phyloP scores from a whole-genome alignment of 2,797 vertebrate genomes.

The Myioborus miniatus region DNA sequence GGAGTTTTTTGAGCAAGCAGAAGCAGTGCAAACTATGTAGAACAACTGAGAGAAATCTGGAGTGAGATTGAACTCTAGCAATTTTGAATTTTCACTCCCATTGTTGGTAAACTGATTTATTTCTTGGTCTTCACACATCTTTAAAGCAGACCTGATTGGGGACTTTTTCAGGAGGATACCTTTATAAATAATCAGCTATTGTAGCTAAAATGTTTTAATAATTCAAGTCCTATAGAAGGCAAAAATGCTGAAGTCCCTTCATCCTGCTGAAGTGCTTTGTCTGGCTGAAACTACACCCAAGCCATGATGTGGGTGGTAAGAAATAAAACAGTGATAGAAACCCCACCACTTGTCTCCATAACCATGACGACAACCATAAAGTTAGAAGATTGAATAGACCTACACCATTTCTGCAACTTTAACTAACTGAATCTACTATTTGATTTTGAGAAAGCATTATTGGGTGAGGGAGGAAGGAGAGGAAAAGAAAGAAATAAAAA shows the following conservation, averaged over 20 bases:
- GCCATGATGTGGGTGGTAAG: neutral
- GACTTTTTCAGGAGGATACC: neutral
- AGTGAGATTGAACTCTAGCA: neutral
- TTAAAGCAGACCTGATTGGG: neutral
- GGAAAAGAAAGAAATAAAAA: neutral
- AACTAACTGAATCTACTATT: neutral
- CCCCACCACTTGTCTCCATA: neutral
- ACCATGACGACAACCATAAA: neutral
- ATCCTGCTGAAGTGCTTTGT: neutral
- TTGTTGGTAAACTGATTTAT: neutral
- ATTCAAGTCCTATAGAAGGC: neutral
- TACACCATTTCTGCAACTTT: neutral
- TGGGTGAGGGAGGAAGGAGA: neutral
- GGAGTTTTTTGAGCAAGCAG: neutral
- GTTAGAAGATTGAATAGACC: neutral
- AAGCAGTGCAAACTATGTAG: neutral
- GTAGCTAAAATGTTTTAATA: neutral
- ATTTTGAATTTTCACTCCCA: neutral
- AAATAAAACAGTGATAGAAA: neutral
- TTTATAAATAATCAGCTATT: neutral
- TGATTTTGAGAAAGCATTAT: neutral
- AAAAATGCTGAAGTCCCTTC: neutral
- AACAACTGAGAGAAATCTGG: neutral
- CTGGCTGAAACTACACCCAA: neutral
- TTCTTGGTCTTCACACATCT: neutral